Base-by-base conservation (phyloP, 2,113 vertebrate species). In the Bufo bufo region DNA sequence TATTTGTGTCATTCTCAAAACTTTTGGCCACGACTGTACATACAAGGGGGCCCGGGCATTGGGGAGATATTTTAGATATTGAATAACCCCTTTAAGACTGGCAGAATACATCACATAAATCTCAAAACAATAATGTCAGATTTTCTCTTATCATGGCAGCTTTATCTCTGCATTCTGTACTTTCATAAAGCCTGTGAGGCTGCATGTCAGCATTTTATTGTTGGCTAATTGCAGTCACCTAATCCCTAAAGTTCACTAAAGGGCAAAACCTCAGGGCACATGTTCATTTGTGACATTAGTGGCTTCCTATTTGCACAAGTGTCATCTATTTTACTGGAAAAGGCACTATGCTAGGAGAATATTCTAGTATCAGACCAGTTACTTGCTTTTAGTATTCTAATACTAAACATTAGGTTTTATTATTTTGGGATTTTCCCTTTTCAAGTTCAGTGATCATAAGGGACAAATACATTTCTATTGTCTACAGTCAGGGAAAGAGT, bases 181-280 rank as follows among this genome's bases (percentile, higher is more conserved):
- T 85, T 47, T 16, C 43, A 20, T 19, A 63, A 61, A 85, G 4
- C 56, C 33, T 54, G 23, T 56, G n/a, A 45, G 19, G 33, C 52
- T 1, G 10, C 10, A 63, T n/a, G 80, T 82, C 80, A 82, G 8
- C 17, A n/a, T 20, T 78, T 52, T 78, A 19, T 78, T 56, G 14
- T 20, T 54, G 50, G 50, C 12, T 56, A 19, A 78, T 14, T 78
- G 77, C 20, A 23, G 3, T 52, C 74, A 45, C 8, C 7, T 77
- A 77, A n/a, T 78, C 20, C 54, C 77, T 78, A 56, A 78, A 54
- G 50, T 56, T 78, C 50, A 78, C 50, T 23, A 78, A 49, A 54
- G 77, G 23, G 20, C 56, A 78, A 78, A 52, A 78, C 77, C 50
- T 52, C 50, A 14, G 49, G 16, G 77, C 10, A 52, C 45, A 16